These are phyloP conservation scores for Coelopa pilipes DNA, from an alignment of 2,888 invertebrate genomes.

Conservation along the genomic window DNA sequence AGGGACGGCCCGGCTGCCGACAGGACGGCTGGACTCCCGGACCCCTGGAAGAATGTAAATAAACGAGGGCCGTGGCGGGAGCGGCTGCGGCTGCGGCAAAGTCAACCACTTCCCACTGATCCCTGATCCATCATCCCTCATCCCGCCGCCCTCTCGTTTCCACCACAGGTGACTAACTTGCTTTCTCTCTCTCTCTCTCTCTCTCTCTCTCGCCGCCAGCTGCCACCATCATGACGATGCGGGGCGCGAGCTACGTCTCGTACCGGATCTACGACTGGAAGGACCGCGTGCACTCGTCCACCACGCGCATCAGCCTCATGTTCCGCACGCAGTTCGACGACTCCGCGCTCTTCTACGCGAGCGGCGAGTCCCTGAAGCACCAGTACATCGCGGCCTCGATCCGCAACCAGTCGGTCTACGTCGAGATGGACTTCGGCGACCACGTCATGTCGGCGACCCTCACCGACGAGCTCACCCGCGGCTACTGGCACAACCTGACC, in stretches of 20 bases:
- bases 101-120: no score
- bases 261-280: slow-evolving; percentile 94
- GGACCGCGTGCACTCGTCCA: slow-evolving; percentile 87
- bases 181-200: slow-evolving; percentile 6
- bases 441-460: slow-evolving; percentile 77
- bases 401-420: slow-evolving; percentile 82
- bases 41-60: no score
- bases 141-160: no score
- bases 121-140: no score
- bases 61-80: no score
- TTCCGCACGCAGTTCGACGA: slow-evolving; percentile 93
- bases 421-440: slow-evolving; percentile 89
- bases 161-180: not conserved
- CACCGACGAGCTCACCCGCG: slow-evolving; percentile 77
- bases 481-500: slow-evolving; percentile 90
- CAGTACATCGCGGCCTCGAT: slow-evolving; percentile 92
- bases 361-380: slow-evolving; percentile 85
- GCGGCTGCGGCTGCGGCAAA: no score
- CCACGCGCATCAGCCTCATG: slow-evolving; percentile 86
- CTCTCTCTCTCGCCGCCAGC: slow-evolving; percentile 70
- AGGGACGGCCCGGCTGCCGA: no score
- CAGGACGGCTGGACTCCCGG: no score
- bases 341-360: slow-evolving; percentile 91
- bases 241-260: slow-evolving; percentile 92
- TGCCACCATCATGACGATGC: slow-evolving; percentile 85